A percentile compares a stretch with the other conserved stretches of the same genome.
Conservation (phyloP, 2,797 vertebrate genomes). For the Perdix hodgsoniae region DNA sequence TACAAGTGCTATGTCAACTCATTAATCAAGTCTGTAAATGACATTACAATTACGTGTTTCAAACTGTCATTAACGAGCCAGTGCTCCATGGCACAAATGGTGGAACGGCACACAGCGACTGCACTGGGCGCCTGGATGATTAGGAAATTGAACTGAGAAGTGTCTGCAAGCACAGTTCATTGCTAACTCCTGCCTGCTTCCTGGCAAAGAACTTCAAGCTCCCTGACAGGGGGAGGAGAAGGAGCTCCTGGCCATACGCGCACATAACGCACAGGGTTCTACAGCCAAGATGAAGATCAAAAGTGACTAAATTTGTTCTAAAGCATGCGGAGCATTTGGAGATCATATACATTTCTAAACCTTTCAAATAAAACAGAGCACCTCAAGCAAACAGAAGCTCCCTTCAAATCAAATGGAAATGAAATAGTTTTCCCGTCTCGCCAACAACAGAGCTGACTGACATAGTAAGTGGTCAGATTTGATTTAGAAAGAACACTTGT, state of each 20-base stretch:
- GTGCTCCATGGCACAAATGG: neutral
- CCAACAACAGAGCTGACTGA: conserved; percentile 35
- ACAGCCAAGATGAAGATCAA: neutral
- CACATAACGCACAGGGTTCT: neutral
- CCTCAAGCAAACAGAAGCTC: conserved; percentile 32
- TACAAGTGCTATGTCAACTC: neutral
- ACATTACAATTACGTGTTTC: neutral
- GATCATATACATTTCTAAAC: conserved; percentile 1
- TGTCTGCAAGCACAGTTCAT: neutral
- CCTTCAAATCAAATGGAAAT: conserved; percentile 48
- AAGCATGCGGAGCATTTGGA: neutral
- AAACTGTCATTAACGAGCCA: neutral
- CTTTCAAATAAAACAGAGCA: conserved; percentile 15
- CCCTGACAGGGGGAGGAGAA: neutral
- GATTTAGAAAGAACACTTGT: conserved; percentile 67
- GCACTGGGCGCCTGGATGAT: neutral
- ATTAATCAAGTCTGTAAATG: neutral
- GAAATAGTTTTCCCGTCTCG: conserved; percentile 9
- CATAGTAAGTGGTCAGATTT: conserved; percentile 60
- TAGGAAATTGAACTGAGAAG: neutral
- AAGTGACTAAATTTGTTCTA: neutral
- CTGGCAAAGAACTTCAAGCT: neutral
- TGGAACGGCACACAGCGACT: neutral
- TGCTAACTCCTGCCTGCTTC: neutral
- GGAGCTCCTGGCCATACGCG: neutral